phyloP scores from a whole-genome alignment of 2,113 vertebrate genomes.

The Barnardius zonarius region DNA sequence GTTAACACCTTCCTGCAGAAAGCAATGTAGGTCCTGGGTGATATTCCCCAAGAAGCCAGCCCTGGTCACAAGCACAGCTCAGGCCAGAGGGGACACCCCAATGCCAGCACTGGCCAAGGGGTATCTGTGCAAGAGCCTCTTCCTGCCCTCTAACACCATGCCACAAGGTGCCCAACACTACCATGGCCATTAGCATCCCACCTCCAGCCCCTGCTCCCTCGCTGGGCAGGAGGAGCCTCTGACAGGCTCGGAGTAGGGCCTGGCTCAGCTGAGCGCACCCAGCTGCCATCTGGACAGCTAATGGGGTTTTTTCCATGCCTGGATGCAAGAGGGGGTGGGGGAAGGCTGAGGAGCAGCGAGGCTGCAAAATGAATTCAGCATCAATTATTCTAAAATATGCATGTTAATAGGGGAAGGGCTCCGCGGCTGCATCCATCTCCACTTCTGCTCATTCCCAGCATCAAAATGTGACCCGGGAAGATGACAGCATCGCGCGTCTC shows the following conservation, averaged over 20 bases:
- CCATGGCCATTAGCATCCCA: rapidly evolving
- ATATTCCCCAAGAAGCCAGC: neutral
- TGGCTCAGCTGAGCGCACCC: slow-evolving; percentile 24
- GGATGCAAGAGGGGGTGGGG: slow-evolving; percentile 12
- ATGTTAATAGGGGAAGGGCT: slow-evolving; percentile 50
- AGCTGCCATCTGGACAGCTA: slow-evolving; percentile 56
- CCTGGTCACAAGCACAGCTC: neutral
- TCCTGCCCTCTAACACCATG: rapidly evolving
- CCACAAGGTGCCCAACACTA: neutral
- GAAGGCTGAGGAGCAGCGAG: slow-evolving; percentile 34
- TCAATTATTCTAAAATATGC: slow-evolving; percentile 68
- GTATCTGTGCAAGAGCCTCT: neutral
- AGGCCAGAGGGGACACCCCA: neutral
- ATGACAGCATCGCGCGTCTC: slow-evolving; percentile 41
- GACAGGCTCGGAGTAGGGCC: neutral
- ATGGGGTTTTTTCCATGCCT: slow-evolving; percentile 8
- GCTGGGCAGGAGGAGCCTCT: neutral
- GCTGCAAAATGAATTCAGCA: slow-evolving; percentile 57
- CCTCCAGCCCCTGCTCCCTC: neutral
- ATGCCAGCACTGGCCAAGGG: rapidly evolving
- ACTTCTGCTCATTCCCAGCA: slow-evolving; percentile 18
- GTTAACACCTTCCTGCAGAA: rapidly evolving
- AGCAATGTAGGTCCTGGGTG: rapidly evolving
- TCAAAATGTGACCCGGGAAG: slow-evolving; percentile 44
- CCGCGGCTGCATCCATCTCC: slow-evolving; percentile 39